Evolutionary conservation across 2,888 invertebrate species (phyloP), one percentile per base, ranked within the genome.

Genomic region (Drosophila putrida): DNA sequence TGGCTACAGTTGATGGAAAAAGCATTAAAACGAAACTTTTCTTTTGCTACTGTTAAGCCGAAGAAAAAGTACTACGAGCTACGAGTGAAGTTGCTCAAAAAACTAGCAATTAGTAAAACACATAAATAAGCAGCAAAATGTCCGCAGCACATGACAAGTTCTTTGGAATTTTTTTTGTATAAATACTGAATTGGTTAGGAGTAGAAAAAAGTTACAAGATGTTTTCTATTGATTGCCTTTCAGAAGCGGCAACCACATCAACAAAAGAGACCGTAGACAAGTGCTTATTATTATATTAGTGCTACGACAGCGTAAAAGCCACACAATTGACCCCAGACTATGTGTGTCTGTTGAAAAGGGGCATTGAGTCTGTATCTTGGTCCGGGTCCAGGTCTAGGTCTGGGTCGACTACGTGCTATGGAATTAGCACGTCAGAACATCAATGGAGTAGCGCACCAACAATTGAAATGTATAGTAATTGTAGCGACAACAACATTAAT

Each of bases 211-310:
- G 47, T 49, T 70, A 51, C 58, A 67, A 75, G 69, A 53, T 67
- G 20, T 70, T 57, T 64, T 72, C 71, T 55, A 72, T 80, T 71
- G 77, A 74, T 69, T 57, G 73, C 62, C 47, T 62, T 43, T 54
- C 59, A 59, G 47, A 27, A 51, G 50, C 60, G 46, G 43, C 43
- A 51, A 36, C 31, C 33, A 50, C 68, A 31, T 8, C 57, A 73
- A 81, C 76, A 84, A 81, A 68, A 68, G 73, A 43, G 73, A 43
- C 63, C 54, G 55, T 49, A 50, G 8, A 69, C 68, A 86, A 84
- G 78, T 78, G 82, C 82, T 84, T 87, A 87, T 87, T 87, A 84
- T 84, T 83, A 75, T 82, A 83, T 87, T 83, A 77, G 72, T 70
- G 76, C 62, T 75, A 71, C 73, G 78, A 82, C 82, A 82, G 79